These are phyloP conservation scores for Henicopernis longicauda DNA, from an alignment of 2,113 vertebrate species.

Conservation along the genomic window DNA sequence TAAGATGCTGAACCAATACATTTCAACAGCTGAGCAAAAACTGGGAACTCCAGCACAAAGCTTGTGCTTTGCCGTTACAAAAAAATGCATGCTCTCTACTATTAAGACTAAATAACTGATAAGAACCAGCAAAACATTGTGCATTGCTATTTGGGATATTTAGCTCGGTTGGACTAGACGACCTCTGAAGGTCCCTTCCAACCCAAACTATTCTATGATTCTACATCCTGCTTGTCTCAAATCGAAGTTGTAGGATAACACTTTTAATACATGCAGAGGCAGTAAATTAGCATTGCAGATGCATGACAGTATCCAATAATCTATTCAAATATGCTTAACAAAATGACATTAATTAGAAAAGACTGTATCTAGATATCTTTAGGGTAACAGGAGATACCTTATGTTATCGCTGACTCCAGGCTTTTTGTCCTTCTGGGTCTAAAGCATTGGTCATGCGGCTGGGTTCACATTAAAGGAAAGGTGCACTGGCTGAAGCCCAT, in stretches of 20 bases:
- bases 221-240: background rate
- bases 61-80: background rate
- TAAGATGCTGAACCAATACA: background rate
- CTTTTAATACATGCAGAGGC: background rate
- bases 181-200: background rate
- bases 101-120: background rate
- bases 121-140: background rate
- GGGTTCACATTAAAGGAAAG: background rate
- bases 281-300: background rate
- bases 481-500: rapidly evolving
- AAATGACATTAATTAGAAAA: background rate
- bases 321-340: background rate
- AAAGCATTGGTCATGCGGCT: rapidly evolving
- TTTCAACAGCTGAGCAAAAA: background rate
- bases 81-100: background rate
- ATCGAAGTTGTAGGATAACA: background rate
- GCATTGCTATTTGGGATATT: background rate
- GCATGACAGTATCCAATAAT: background rate
- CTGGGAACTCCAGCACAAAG: background rate
- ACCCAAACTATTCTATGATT: background rate
- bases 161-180: background rate
- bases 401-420: background rate
- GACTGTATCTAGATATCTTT: background rate
- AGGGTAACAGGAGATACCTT: background rate
- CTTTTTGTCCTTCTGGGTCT: background rate